Conservation (phyloP, 1,140 invertebrate species). For the Sitobion miscanthi region DNA sequence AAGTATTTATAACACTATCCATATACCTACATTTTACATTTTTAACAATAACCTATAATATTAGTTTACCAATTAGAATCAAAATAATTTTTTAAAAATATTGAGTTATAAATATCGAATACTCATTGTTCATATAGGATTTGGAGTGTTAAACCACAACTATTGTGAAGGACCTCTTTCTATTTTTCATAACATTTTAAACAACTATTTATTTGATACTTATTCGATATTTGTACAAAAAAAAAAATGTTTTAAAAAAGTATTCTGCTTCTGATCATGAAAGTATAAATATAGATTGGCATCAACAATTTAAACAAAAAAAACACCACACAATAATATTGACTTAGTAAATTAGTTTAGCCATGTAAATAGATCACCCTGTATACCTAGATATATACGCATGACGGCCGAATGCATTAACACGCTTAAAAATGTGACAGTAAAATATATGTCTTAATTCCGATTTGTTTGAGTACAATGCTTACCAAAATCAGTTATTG, state of each 20-base stretch:
- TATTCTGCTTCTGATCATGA: not conserved
- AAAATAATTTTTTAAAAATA: not conserved
- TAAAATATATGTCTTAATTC: constrained; percentile 14
- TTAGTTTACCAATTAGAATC: not conserved
- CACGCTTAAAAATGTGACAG: constrained; percentile 10
- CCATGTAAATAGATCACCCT: constrained; percentile 1
- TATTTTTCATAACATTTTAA: not conserved
- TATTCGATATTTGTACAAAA: not conserved
- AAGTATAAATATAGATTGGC: not conserved
- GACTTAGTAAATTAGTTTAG: not conserved
- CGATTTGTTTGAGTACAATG: constrained; percentile 11
- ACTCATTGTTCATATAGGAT: not conserved
- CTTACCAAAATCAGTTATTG: not conserved
- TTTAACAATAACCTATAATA: not conserved
- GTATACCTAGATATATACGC: not conserved
- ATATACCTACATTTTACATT: not conserved
- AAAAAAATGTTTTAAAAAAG: not conserved
- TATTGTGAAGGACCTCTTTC: not conserved
- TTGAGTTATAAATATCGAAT: no score
- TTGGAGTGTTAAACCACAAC: not conserved
- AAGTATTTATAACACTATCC: not conserved
- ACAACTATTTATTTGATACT: no score
- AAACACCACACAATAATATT: not conserved
- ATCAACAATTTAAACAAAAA: not conserved
- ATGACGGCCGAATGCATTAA: not conserved